Evolutionary conservation across 2,888 invertebrate species (phyloP), one percentile per base, ranked within the genome.

Genomic region (Halictus ligatus): DNA sequence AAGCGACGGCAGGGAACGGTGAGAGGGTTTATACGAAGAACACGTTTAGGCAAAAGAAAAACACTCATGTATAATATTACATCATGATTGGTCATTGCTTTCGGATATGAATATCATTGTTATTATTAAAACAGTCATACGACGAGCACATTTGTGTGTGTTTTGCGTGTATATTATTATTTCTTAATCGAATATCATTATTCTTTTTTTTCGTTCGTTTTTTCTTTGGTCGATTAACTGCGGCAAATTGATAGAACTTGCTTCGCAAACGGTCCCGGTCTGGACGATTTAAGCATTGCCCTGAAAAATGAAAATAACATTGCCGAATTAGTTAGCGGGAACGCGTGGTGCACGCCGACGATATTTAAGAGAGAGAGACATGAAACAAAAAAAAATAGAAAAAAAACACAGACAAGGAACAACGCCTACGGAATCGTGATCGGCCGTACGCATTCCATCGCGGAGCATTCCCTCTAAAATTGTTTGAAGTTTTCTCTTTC

Each of bases 261-360:
- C 89, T 91, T 90, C 92, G 92, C 92, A 85, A 87, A 88, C 84
- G 81, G 80, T 81, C 85, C 90, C 85, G 87, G 90, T 89, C 92
- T 90, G 48, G 90, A 91, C 92, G 90, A 93, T 89, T 94, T 94
- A 94, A 90, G 94, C 93, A 92, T 92, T 92, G 92, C 93, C 94
- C 94, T 94, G 94, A 93, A 94, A 69, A 91, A 88, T 71, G 81
- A 91, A 91, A 80, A 91, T 84, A 87, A 88, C 76, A 89, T 73
- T 69, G 77, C 84, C 83, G 71, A 67, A 81, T 90, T 90, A 90
- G 89, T 87, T 67, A 15, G 72, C 86, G 85, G 64, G 79, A 78
- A 84, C 76, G 60, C 46, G 77, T 29, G 18, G 29, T 21, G 25
- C 58, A 25, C 69, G 69, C 40, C 72, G 71, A n/a, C 50, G 58